Evolutionary conservation across 2,888 invertebrate species (phyloP).

Genomic region (Acanthosoma haemorrhoidale): DNA sequence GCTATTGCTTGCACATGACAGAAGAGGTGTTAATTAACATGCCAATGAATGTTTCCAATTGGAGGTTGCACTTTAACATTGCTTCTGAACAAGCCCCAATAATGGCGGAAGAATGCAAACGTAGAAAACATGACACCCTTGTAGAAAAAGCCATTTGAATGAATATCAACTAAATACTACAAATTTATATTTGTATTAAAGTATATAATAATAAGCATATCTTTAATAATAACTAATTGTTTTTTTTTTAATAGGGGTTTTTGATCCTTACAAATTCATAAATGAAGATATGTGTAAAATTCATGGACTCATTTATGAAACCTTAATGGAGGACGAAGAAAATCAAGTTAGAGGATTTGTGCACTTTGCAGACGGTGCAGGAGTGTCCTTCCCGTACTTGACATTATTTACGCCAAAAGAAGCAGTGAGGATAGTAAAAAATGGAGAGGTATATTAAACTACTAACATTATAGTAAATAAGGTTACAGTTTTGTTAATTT

Average conservation of each 20-base stretch:
- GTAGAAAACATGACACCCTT: too few species aligned
- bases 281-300: constrained; percentile 79
- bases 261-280: constrained; percentile 70
- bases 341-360: constrained; percentile 68
- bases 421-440: constrained; percentile 72
- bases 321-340: constrained; percentile 76
- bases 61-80: too few species aligned
- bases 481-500: not conserved
- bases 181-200: too few species aligned
- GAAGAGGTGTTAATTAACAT: too few species aligned
- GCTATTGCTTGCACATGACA: too few species aligned
- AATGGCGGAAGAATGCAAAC: too few species aligned
- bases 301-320: constrained; percentile 79
- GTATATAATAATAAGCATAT: too few species aligned
- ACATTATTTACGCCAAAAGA: constrained; percentile 47
- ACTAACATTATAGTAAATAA: not conserved
- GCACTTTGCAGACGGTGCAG: constrained; percentile 46
- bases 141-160: too few species aligned
- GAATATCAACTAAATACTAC: too few species aligned
- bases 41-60: too few species aligned
- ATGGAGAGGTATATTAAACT: constrained; percentile 59
- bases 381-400: constrained; percentile 45
- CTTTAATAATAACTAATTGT: too few species aligned
- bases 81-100: too few species aligned
- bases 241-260: constrained; percentile 51